A percentile compares a stretch with the other conserved stretches of the same genome.
Evolutionary conservation across 2,888 invertebrate species (phyloP).

Genomic region (Galeruca laticollis): DNA sequence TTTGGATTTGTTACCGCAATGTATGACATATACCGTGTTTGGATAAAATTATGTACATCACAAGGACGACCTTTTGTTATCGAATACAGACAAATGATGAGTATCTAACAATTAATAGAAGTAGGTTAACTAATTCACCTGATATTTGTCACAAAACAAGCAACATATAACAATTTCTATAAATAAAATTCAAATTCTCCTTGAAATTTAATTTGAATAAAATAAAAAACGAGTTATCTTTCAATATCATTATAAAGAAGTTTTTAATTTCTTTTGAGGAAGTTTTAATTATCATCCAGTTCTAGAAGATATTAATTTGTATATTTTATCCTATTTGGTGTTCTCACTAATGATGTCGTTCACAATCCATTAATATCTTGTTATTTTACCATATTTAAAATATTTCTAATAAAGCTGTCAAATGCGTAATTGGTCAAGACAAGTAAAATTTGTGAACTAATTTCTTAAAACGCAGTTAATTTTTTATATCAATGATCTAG

Average conservation of each 20-base stretch:
- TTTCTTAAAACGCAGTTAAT: background rate
- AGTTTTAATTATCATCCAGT: slow-evolving; percentile 13
- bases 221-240: slow-evolving; percentile 6
- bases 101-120: slow-evolving; percentile 21
- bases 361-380: background rate
- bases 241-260: background rate
- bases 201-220: slow-evolving; percentile 22
- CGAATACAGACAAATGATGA: slow-evolving; percentile 19
- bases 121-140: slow-evolving; percentile 19
- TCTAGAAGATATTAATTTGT: slow-evolving; percentile 9
- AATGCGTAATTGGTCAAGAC: background rate
- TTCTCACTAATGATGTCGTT: background rate
- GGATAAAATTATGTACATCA: slow-evolving; percentile 1
- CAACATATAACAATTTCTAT: background rate
- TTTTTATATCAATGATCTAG: background rate
- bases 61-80: slow-evolving; percentile 20
- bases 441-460: background rate
- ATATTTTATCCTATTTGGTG: slow-evolving; percentile 16
- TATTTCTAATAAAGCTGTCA: background rate
- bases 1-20: slow-evolving; percentile 13
- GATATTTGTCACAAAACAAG: slow-evolving; percentile 5
- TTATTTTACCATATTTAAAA: slow-evolving; percentile 3
- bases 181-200: background rate
- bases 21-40: slow-evolving; percentile 9
- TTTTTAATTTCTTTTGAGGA: slow-evolving; percentile 4